Base-by-base conservation (phyloP, 1,140 invertebrate species). In the Muscidifurax raptorellus region DNA sequence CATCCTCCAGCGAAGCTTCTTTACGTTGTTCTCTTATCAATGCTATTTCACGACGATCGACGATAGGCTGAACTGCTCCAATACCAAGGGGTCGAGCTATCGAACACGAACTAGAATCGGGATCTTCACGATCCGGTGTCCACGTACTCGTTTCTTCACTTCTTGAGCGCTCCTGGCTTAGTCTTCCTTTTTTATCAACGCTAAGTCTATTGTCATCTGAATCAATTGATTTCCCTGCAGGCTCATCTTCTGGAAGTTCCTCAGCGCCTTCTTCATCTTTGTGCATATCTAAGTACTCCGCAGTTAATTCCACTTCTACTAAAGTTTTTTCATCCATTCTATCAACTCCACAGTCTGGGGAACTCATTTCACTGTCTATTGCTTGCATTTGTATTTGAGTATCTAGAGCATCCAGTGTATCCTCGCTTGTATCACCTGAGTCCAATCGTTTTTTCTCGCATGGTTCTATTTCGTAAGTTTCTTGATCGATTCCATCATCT, bases 71-170 rank as follows among this genome's bases (percentile, higher is more conserved):
- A 59, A 92, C 90, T 74, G 96, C 95, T 12, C 96, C 96, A 83
- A 96, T 96, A 3, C 96, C 96, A 80, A 97, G 92, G 0, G 96
- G 95, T 80, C 95, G 93, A 22, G 96, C 96, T 87, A 97, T 96
- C 0, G 96, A 96, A 90, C 96, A 96, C 86, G 96, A 96, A 7
- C 96, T 95, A 88, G 96, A 96, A 4, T 96, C 96, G 82, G 96
- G 96, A 87, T 97, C 96, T 77, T 96, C 96, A 22, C 92, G 89
- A 71, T 93, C 92, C 0, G 92, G 92, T 4, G 92, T 93, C 88
- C 90, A 93, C 1, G 92, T 93, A 67, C 88, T 92, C 0, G 92
- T 93, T 67, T 93, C 92, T 74, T 93, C 92, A 79, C 92, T 93
- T 32, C 88, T 90, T 9, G 92, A 93, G 15, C 92, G 89, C 82